Percentiles rank a stretch among this genome's conserved stretches.
Conservation (phyloP, 2,888 invertebrate species). For the Pogonocherus hispidulus region DNA sequence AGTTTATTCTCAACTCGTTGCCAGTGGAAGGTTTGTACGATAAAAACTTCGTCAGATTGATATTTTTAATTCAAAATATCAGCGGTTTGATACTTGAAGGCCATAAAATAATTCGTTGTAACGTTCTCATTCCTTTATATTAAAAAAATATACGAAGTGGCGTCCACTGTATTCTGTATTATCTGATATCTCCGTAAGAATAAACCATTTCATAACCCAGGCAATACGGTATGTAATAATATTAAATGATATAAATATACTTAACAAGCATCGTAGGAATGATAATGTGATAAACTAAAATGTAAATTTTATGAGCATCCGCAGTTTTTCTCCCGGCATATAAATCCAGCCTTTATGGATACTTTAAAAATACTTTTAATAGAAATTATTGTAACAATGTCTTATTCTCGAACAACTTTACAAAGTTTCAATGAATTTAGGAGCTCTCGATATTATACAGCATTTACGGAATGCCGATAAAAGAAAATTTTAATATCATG, state of each 20-base stretch:
- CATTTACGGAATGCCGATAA: neutral
- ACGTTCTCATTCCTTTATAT: too few relatives aligned
- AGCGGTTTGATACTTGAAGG: too few relatives aligned
- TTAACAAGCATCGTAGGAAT: neutral
- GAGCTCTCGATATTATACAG: neutral
- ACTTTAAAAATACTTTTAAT: conserved; percentile 5
- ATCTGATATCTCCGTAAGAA: too few relatives aligned
- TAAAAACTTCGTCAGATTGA: too few relatives aligned
- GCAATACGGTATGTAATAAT: too few relatives aligned
- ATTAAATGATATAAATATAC: neutral
- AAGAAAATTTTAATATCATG: neutral
- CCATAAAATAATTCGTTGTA: too few relatives aligned
- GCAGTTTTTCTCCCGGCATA: neutral
- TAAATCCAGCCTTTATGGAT: neutral
- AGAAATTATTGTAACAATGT: conserved; percentile 4
- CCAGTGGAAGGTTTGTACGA: too few relatives aligned
- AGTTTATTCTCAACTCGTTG: too few relatives aligned
- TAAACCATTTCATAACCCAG: too few relatives aligned
- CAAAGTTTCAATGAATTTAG: neutral
- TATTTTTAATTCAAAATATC: too few relatives aligned
- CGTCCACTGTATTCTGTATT: too few relatives aligned
- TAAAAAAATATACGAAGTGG: too few relatives aligned
- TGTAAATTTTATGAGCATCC: conserved; percentile 1
- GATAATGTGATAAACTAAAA: neutral
- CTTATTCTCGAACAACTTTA: neutral